A percentile compares a stretch with the other conserved stretches of the same genome.
phyloP scores from a whole-genome alignment of 2,113 vertebrate species.

The Brachirus orientalis region DNA sequence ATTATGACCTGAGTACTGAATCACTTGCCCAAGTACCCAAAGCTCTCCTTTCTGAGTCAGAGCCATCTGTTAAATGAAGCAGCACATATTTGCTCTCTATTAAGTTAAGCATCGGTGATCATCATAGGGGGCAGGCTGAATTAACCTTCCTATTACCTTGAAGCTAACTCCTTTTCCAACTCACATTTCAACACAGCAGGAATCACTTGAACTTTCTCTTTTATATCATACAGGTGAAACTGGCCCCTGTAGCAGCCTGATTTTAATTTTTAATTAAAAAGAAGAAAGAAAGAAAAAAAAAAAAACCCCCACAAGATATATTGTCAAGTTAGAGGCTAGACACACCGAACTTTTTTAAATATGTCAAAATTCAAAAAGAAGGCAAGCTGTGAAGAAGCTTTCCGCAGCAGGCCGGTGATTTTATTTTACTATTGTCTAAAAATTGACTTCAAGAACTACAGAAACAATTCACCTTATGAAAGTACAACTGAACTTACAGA shows the following conservation, averaged over 20 bases:
- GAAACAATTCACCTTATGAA: too few species aligned
- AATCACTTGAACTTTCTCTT: constrained; percentile 42
- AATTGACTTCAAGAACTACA: background rate
- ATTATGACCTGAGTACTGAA: constrained; percentile 73
- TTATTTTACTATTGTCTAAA: constrained; percentile 16
- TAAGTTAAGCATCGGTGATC: constrained; percentile 80
- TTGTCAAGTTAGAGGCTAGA: too few species aligned
- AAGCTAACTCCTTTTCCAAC: constrained; percentile 73
- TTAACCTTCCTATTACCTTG: constrained; percentile 82
- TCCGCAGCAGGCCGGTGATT: too few species aligned
- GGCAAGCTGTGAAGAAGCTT: too few species aligned
- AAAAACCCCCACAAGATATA: too few species aligned
- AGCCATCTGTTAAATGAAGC: constrained; percentile 80
- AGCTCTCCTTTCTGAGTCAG: constrained; percentile 71
- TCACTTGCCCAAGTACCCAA: constrained; percentile 75
- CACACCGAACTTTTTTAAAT: too few species aligned
- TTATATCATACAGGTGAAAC: background rate
- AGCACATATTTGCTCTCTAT: constrained; percentile 80
- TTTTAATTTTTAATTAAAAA: constrained; percentile 10
- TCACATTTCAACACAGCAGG: constrained; percentile 53
- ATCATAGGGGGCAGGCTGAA: constrained; percentile 75
- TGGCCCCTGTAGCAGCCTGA: constrained; percentile 22
- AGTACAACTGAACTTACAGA: too few species aligned
- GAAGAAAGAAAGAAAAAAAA: too few species aligned
- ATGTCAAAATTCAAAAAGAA: too few species aligned